A percentile compares a stretch with the other conserved stretches of the same genome.
Evolutionary conservation across 2,113 vertebrate species (phyloP).

Genomic region (Pandion haliaetus): DNA sequence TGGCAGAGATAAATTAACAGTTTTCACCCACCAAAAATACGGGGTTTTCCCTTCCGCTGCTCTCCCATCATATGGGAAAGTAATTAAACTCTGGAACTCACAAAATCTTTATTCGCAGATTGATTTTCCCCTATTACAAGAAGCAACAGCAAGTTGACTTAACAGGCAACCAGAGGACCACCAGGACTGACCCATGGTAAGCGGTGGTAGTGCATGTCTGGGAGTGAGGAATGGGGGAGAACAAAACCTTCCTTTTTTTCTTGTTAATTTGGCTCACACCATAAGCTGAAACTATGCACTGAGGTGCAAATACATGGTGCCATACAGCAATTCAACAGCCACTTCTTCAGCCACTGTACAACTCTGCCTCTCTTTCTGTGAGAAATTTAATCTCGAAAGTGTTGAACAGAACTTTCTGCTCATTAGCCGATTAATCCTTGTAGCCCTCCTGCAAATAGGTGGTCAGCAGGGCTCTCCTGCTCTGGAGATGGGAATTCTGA

Average conservation of each 20-base stretch:
- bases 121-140: neutral
- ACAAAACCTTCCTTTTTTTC: neutral
- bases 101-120: neutral
- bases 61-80: neutral
- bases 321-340: neutral
- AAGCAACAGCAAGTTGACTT: neutral
- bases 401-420: neutral
- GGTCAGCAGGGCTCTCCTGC: neutral
- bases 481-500: neutral
- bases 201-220: neutral
- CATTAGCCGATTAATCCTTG: neutral
- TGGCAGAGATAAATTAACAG: neutral
- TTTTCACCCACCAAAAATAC: neutral
- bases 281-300: neutral
- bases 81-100: neutral
- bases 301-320: neutral
- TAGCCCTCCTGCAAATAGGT: neutral
- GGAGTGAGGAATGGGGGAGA: neutral
- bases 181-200: neutral
- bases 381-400: neutral
- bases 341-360: neutral
- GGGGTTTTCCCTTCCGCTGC: neutral
- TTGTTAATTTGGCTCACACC: neutral
- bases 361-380: neutral
- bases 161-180: neutral